These are phyloP conservation scores for Cacatua alba DNA, from an alignment of 2,113 vertebrate species.

Conservation along the genomic window DNA sequence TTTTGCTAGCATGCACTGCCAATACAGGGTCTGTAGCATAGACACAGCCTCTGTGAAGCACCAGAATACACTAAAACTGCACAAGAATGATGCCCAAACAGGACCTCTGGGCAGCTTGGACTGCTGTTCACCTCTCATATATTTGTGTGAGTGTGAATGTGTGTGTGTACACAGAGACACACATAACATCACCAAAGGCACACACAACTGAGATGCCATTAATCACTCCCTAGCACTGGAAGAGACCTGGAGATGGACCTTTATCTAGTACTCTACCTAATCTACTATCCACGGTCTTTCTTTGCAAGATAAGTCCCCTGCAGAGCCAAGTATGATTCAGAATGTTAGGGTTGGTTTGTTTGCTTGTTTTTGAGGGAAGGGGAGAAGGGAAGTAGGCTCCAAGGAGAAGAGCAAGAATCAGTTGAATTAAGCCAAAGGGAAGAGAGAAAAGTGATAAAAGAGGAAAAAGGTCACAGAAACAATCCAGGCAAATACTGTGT, in stretches of 20 bases:
- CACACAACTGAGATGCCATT: not conserved
- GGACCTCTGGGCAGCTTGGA: not conserved
- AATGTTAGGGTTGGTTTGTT: not conserved
- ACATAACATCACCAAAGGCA: not conserved
- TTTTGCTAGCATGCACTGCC: not conserved
- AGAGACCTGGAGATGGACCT: not conserved
- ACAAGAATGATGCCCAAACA: not conserved
- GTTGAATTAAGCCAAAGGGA: not conserved
- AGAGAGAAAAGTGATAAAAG: not conserved
- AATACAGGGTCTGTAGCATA: not conserved
- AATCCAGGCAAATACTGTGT: not conserved
- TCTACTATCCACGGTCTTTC: not conserved
- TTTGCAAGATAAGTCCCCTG: not conserved
- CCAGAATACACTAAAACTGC: not conserved
- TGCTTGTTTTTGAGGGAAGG: not conserved
- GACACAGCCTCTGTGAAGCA: not conserved
- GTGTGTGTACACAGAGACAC: not conserved
- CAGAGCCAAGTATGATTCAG: not conserved
- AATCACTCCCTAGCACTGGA: not conserved
- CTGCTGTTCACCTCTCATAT: not conserved
- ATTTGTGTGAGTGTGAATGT: not conserved
- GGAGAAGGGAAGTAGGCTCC: not conserved
- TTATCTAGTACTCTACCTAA: not conserved
- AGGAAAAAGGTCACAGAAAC: not conserved
- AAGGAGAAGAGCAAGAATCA: not conserved